phyloP scores from a whole-genome alignment of 37 sponge, comb jelly and placozoan species.

The Bolinopsis microptera region DNA sequence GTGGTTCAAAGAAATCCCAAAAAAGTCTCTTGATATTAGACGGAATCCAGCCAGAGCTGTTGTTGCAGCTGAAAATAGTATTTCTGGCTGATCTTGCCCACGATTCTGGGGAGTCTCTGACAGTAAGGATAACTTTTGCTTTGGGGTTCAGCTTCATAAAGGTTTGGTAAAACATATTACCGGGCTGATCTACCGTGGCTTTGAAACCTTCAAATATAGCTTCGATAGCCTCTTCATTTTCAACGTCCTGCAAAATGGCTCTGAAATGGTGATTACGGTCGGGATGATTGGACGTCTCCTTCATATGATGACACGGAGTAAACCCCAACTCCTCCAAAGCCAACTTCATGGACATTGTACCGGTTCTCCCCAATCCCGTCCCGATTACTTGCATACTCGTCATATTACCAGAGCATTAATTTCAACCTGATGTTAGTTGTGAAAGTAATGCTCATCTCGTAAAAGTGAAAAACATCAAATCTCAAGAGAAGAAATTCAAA shows the following conservation, averaged over 20 bases:
- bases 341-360: not conserved
- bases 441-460: no score
- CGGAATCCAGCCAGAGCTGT: not conserved
- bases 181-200: slow-evolving; percentile 22
- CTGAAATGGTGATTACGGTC: not conserved
- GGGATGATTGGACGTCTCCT: not conserved
- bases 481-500: no score
- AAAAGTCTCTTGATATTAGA: not conserved
- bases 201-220: not conserved
- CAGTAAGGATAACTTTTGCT: not conserved
- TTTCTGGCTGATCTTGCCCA: not conserved
- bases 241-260: not conserved
- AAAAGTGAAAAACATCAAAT: no score
- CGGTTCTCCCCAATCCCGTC: slow-evolving; percentile 37
- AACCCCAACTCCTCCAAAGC: slow-evolving; percentile 38
- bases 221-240: slow-evolving; percentile 4
- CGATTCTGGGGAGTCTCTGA: slow-evolving; percentile 23
- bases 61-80: slow-evolving; percentile 21
- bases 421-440: no score
- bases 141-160: slow-evolving; percentile 9
- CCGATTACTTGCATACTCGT: slow-evolving; percentile 51
- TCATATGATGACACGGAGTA: slow-evolving; percentile 37
- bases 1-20: not conserved
- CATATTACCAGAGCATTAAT: no score
- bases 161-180: not conserved